These are phyloP conservation scores for Dinocampus coccinellae DNA, from an alignment of 2,888 invertebrate species.

Conservation along the genomic window DNA sequence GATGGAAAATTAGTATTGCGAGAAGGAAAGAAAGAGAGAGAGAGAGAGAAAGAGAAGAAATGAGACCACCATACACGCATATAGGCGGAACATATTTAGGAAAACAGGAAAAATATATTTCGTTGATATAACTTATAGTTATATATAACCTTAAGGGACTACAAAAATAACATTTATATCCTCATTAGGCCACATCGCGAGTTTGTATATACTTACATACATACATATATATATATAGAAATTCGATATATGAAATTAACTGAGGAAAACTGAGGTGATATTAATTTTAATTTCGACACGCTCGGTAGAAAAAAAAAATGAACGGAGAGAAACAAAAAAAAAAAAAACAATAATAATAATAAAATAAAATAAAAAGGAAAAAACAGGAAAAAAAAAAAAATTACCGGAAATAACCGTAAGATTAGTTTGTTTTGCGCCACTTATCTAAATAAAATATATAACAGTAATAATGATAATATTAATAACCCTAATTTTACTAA, in stretches of 20 bases:
- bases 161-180: conserved; percentile 3
- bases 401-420: conserved; percentile 6
- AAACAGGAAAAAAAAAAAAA: neutral
- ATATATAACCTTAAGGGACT: neutral
- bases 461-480: neutral
- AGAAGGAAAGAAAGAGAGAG: neutral
- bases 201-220: neutral
- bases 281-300: conserved; percentile 11
- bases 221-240: too few species aligned
- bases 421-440: neutral
- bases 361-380: too few species aligned
- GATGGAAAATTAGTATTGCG: neutral
- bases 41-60: neutral
- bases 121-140: neutral
- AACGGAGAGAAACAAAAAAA: neutral
- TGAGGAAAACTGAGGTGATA: neutral
- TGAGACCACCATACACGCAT: neutral
- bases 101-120: neutral
- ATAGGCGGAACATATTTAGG: neutral
- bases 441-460: neutral
- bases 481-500: too few species aligned
- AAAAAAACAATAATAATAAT: too few species aligned
- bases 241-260: neutral
- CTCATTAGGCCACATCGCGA: conserved; percentile 2
- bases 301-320: neutral